Percentiles rank a stretch among this genome's conserved stretches.
Conservation (phyloP, 2,113 vertebrate species). For the Gorsachius goisagi region DNA sequence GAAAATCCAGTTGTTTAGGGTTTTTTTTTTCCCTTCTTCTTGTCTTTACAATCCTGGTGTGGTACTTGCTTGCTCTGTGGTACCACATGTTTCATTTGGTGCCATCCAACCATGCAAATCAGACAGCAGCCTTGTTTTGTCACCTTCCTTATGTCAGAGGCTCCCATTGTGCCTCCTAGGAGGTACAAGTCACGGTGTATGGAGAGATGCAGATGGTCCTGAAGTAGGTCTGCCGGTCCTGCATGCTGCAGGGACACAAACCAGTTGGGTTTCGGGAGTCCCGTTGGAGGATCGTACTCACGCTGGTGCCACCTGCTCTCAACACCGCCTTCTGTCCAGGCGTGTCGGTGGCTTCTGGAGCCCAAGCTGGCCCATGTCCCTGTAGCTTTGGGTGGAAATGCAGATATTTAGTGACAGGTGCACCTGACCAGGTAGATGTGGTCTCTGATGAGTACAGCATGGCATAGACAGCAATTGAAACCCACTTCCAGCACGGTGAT, state of each 20-base stretch:
- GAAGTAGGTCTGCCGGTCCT: neutral
- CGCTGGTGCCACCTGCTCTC: neutral
- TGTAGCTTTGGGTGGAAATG: neutral
- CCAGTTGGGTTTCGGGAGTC: neutral
- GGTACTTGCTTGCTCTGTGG: neutral
- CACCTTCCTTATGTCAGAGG: neutral
- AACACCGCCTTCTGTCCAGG: neutral
- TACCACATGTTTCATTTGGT: neutral
- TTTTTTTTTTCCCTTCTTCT: neutral
- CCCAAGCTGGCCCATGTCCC: neutral
- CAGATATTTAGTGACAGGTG: neutral
- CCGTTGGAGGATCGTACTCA: rapidly evolving
- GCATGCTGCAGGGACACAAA: neutral
- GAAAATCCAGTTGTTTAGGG: conserved; percentile 20
- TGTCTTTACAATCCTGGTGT: neutral
- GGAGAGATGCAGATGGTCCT: neutral
- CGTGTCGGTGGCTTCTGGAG: neutral
- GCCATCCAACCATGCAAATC: neutral
- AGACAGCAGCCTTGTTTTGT: neutral
- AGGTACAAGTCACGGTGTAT: neutral
- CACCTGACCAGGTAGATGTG: neutral
- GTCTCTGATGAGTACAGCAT: neutral
- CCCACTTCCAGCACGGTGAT: neutral
- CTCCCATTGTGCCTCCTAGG: neutral
- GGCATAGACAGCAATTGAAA: neutral